These are phyloP conservation scores for Tragopan temminckii DNA, from an alignment of 2,797 vertebrate species.

Conservation along the genomic window DNA sequence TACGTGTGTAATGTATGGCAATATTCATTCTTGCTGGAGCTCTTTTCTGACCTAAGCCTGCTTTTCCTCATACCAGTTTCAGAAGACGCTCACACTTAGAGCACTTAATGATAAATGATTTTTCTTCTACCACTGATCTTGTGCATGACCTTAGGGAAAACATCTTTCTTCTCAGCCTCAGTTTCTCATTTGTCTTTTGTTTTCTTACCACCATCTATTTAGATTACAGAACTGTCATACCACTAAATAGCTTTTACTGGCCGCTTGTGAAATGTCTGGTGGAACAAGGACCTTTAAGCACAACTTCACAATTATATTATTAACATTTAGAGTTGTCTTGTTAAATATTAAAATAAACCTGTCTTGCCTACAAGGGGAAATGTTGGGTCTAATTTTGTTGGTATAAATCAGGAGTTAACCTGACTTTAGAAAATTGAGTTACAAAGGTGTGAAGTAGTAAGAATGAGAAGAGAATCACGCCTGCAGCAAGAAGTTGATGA, in stretches of 20 bases:
- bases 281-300: not conserved
- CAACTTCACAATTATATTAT: not conserved
- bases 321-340: not conserved
- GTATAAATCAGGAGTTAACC: conserved; percentile 29
- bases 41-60: not conserved
- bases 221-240: not conserved
- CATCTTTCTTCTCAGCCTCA: not conserved
- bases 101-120: not conserved
- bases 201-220: not conserved
- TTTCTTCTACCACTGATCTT: not conserved
- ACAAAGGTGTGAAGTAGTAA: conserved; percentile 10
- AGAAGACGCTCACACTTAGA: not conserved
- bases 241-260: not conserved
- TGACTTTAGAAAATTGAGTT: conserved; percentile 11
- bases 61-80: not conserved
- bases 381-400: not conserved
- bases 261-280: not conserved
- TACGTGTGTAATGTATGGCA: not conserved
- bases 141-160: conserved; percentile 2
- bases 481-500: conserved; percentile 33
- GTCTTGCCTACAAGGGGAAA: not conserved
- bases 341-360: not conserved
- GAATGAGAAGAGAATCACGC: conserved; percentile 1
- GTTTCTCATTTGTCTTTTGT: not conserved
- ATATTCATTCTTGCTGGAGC: not conserved